Percentiles rank a stretch among this genome's conserved stretches.
phyloP scores from a whole-genome alignment of 2,888 invertebrate genomes.

The Pediacus dermestoides region DNA sequence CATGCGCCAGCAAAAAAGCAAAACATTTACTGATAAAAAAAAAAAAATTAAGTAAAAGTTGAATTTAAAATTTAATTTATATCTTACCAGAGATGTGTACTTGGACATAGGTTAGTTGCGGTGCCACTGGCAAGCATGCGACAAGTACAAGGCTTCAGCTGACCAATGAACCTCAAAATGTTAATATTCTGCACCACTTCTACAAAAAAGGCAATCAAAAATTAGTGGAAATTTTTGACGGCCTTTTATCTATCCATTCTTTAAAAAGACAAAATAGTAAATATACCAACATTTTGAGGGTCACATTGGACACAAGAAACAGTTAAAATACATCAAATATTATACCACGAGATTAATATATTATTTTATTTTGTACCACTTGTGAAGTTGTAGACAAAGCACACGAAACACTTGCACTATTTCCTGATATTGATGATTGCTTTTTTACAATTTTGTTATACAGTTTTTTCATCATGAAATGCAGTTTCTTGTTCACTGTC shows the following conservation, averaged over 20 bases:
- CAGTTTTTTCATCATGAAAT: slow-evolving; percentile 1
- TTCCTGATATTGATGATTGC: neutral
- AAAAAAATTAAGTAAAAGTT: neutral
- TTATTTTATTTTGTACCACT: too few relatives aligned
- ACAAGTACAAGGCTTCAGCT: slow-evolving; percentile 46
- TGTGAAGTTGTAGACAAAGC: too few relatives aligned
- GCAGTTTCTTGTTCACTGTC: too few relatives aligned
- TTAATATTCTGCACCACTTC: slow-evolving; percentile 25
- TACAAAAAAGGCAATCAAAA: slow-evolving; percentile 24
- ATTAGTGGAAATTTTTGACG: slow-evolving; percentile 9
- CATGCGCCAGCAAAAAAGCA: slow-evolving; percentile 1
- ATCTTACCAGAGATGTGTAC: slow-evolving; percentile 58
- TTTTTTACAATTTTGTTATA: slow-evolving; percentile 5
- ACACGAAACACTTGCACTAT: neutral
- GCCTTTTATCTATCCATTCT: neutral
- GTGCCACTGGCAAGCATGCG: slow-evolving; percentile 51
- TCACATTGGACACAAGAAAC: slow-evolving; percentile 1
- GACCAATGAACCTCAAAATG: slow-evolving; percentile 39
- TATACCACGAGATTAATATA: too few relatives aligned
- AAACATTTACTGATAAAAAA: neutral
- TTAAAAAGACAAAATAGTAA: slow-evolving; percentile 4
- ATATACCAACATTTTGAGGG: slow-evolving; percentile 7
- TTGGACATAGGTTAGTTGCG: slow-evolving; percentile 57
- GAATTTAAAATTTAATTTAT: slow-evolving; percentile 13
- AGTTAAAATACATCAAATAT: too few relatives aligned